Percentiles rank a stretch among this genome's conserved stretches.
Evolutionary conservation across 2,888 invertebrate genomes (phyloP).

Genomic region (Tineola bisselliella): DNA sequence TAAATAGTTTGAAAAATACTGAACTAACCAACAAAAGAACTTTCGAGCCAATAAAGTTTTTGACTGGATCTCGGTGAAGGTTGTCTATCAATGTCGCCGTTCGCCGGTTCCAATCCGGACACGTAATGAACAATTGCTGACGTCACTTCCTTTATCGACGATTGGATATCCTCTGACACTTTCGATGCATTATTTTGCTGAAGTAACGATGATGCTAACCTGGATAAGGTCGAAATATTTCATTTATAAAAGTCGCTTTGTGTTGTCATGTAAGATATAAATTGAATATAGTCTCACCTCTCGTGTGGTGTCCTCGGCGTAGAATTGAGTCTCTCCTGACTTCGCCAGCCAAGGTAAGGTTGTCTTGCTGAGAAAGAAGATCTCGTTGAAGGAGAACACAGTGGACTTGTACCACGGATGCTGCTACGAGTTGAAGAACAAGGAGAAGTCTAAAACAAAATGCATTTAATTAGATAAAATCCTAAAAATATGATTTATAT

Average conservation of each 20-base stretch:
- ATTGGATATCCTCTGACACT: constrained; percentile 76
- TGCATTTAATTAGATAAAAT: no score
- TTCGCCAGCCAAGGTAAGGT: constrained; percentile 91
- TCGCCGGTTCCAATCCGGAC: constrained; percentile 72
- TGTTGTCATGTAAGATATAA: no score
- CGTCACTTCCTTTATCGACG: constrained; percentile 91
- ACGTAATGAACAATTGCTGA: constrained; percentile 94
- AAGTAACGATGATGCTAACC: constrained; percentile 74
- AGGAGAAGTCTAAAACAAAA: constrained; percentile 69
- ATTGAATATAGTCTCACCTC: constrained; percentile 48
- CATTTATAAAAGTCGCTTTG: no score
- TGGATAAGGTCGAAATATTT: constrained; percentile 27
- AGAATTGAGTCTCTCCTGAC: constrained; percentile 82
- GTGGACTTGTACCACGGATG: constrained; percentile 75
- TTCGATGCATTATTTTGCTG: constrained; percentile 49
- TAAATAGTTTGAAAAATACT: no score
- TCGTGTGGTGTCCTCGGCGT: constrained; percentile 88
- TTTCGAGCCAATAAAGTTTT: constrained; percentile 89
- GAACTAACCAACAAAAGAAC: constrained; percentile 75
- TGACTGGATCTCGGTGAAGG: constrained; percentile 71
- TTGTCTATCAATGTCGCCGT: constrained; percentile 64
- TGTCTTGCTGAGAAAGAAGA: constrained; percentile 85
- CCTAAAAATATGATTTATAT: no score
- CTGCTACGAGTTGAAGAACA: constrained; percentile 79
- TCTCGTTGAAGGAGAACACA: constrained; percentile 72